Evolutionary conservation across 2,888 invertebrate species (phyloP).

Genomic region (Uloborus plumipes): DNA sequence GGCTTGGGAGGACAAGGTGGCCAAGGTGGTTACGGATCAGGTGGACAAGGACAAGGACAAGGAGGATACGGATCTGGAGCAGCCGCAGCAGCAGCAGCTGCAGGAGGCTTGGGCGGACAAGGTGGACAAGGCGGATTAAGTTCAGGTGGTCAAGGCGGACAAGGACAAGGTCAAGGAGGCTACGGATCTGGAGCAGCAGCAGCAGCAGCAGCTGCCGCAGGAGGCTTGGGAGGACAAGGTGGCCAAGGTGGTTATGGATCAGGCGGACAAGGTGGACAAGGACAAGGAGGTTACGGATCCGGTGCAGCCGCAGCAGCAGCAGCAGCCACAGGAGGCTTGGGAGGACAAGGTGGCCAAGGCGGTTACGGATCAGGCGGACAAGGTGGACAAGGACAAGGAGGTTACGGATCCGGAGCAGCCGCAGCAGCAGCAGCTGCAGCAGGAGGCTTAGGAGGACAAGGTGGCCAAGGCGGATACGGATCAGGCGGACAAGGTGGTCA

Average conservation of each 20-base stretch:
- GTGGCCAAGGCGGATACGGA: not conserved
- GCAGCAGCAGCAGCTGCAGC: slow-evolving; percentile 4
- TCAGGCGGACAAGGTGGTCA: not conserved
- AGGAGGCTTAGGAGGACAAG: not conserved
- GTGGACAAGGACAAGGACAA: not conserved
- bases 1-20: not conserved
- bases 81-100: too few relatives aligned
- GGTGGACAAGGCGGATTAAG: not conserved
- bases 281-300: slow-evolving; percentile 2
- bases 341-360: not conserved
- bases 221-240: not conserved
- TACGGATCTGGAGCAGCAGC: not conserved
- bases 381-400: slow-evolving; percentile 6
- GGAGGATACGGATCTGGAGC: too few relatives aligned
- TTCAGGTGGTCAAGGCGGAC: not conserved
- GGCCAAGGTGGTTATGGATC: not conserved
- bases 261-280: not conserved
- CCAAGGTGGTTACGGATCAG: not conserved
- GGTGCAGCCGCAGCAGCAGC: slow-evolving; percentile 7
- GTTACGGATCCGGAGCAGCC: not conserved
- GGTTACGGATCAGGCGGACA: not conserved
- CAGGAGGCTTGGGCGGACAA: not conserved
- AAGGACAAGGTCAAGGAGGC: not conserved
- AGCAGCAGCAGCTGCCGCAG: not conserved
- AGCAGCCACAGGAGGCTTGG: slow-evolving; percentile 1